A percentile compares a stretch with the other conserved stretches of the same genome.
Evolutionary conservation across 2,113 vertebrate species (phyloP).

Genomic region (Trinectes maculatus): DNA sequence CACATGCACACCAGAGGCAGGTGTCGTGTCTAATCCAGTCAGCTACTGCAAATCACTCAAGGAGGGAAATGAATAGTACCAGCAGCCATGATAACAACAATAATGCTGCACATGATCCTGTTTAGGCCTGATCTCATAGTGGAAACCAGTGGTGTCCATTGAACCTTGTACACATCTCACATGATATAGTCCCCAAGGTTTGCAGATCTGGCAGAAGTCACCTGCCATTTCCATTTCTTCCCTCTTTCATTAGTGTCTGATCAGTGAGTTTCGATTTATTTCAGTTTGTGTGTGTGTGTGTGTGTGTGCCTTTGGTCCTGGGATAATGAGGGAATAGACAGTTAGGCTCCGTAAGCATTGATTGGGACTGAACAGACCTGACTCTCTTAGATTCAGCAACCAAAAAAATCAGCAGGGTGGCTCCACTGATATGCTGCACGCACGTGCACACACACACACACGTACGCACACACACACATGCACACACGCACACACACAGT

Average conservation of each 20-base stretch:
- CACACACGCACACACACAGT: constrained; percentile 34
- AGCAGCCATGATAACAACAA: constrained; percentile 49
- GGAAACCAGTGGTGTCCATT: constrained; percentile 32
- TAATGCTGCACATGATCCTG: constrained; percentile 43
- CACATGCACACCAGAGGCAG: constrained; percentile 50
- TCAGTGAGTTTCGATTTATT: constrained; percentile 59
- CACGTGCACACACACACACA: constrained; percentile 17
- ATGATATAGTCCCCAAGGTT: constrained; percentile 20
- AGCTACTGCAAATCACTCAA: constrained; percentile 13
- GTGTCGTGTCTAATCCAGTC: constrained; percentile 53
- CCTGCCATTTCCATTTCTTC: constrained; percentile 58
- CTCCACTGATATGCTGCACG: constrained; percentile 51
- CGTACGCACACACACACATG: constrained; percentile 22
- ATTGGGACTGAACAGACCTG: constrained; percentile 63
- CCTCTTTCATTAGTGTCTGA: constrained; percentile 39
- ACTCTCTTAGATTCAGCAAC: constrained; percentile 62
- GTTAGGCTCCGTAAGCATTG: constrained; percentile 68
- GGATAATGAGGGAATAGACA: constrained; percentile 52
- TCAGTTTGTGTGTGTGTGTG: constrained; percentile 14
- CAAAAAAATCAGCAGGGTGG: constrained; percentile 58
- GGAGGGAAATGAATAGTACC: constrained; percentile 12
- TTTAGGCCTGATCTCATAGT: constrained; percentile 52
- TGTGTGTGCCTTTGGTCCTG: constrained; percentile 17
- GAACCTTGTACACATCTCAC: neutral
- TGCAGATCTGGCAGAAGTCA: constrained; percentile 46